Conservation (phyloP, 2,797 vertebrate species). For the Mycteria americana region DNA sequence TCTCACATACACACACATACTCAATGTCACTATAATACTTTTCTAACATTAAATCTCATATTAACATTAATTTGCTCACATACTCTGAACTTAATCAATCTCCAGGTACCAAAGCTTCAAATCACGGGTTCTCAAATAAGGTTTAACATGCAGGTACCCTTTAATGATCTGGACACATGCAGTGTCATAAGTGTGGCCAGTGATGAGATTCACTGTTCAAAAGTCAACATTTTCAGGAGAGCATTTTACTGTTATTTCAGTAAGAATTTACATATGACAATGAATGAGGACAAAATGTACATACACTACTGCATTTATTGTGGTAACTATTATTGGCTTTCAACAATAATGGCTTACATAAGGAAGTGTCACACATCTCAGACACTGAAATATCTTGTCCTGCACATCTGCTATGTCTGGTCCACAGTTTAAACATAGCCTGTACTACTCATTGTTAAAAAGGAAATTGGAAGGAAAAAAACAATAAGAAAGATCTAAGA, state of each 20-base stretch:
- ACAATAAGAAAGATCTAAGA: neutral
- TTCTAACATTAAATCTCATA: neutral
- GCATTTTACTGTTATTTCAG: neutral
- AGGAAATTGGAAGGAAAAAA: neutral
- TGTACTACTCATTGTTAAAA: neutral
- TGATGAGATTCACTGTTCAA: neutral
- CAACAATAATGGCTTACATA: neutral
- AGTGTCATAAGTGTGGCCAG: neutral
- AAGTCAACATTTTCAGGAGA: neutral
- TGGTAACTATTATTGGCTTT: neutral
- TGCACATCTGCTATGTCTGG: neutral
- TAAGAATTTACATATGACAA: neutral
- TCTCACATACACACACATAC: fast-evolving
- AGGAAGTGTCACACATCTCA: neutral
- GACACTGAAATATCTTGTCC: neutral
- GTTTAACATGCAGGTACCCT: neutral
- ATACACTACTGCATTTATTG: neutral
- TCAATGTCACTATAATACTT: neutral
- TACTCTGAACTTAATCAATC: neutral
- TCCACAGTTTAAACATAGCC: neutral
- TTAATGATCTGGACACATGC: neutral
- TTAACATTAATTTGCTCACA: neutral
- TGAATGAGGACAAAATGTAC: neutral
- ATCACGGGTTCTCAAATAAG: neutral
- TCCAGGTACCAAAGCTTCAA: neutral